Evolutionary conservation across 2,113 vertebrate species (phyloP).

Genomic region (Xenopus borealis): DNA sequence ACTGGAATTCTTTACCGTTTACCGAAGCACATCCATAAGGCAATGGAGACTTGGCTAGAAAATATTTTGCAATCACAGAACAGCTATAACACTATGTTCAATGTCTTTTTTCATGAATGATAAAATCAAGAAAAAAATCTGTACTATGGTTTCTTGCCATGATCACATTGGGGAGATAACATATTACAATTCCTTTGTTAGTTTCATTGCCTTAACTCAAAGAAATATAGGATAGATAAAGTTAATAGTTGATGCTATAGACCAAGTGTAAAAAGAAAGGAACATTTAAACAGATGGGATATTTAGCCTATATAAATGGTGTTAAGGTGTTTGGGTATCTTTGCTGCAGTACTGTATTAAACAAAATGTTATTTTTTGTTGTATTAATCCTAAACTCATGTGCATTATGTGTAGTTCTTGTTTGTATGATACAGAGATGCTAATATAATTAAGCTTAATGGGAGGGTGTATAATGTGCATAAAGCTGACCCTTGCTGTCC

Average conservation of each 20-base stretch:
- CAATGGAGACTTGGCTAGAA: too few species aligned
- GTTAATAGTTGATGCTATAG: slow-evolving; percentile 32
- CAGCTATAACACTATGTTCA: neutral
- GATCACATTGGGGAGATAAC: slow-evolving; percentile 18
- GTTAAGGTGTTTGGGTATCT: neutral
- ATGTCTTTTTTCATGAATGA: neutral
- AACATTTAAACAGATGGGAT: slow-evolving; percentile 16
- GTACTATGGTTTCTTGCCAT: slow-evolving; percentile 10
- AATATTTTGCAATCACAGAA: neutral
- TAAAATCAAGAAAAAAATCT: slow-evolving; percentile 8
- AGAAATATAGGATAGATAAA: slow-evolving; percentile 27
- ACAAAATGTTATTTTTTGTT: too few species aligned
- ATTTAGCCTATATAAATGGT: slow-evolving; percentile 25
- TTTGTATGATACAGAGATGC: too few species aligned
- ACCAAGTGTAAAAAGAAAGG: slow-evolving; percentile 12
- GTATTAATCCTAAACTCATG: too few species aligned
- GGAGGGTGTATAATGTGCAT: too few species aligned
- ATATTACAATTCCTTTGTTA: slow-evolving; percentile 9
- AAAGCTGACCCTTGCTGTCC: too few species aligned
- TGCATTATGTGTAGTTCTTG: too few species aligned
- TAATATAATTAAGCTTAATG: too few species aligned
- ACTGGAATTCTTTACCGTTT: too few species aligned
- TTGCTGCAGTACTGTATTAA: too few species aligned
- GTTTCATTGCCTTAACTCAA: slow-evolving; percentile 4
- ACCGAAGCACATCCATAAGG: too few species aligned